Conservation (phyloP, 2,888 invertebrate species). For the Gastrophysa polygoni region DNA sequence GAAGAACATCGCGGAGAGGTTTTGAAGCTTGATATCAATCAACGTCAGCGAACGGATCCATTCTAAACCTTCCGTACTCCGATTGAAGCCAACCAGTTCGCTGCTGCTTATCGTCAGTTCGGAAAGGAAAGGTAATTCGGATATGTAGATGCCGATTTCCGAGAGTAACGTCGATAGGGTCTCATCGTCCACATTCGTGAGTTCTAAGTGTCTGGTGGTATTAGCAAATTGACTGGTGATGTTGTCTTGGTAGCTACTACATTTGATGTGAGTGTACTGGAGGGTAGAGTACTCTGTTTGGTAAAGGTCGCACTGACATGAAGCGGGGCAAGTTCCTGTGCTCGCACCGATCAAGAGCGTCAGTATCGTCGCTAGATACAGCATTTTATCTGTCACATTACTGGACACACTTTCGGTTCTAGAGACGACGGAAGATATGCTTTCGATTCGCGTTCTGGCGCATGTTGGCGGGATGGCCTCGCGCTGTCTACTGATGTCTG, state of each 20-base stretch:
- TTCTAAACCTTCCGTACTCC: slow-evolving; percentile 33
- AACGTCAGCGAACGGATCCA: slow-evolving; percentile 38
- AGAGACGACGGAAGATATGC: slow-evolving; percentile 16
- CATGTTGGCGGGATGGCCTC: slow-evolving; percentile 18
- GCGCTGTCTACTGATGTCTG: slow-evolving; percentile 34
- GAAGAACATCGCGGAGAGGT: slow-evolving; percentile 34
- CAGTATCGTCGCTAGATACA: slow-evolving; percentile 49
- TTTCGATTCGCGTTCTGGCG: slow-evolving; percentile 16
- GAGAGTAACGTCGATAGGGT: slow-evolving; percentile 32
- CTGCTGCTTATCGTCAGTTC: slow-evolving; percentile 36
- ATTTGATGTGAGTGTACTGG: slow-evolving; percentile 36
- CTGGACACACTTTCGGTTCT: slow-evolving; percentile 14
- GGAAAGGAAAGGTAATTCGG: slow-evolving; percentile 33
- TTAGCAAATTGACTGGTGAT: slow-evolving; percentile 35
- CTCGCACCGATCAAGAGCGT: slow-evolving; percentile 48
- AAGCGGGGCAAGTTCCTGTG: slow-evolving; percentile 48
- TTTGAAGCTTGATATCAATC: slow-evolving; percentile 39
- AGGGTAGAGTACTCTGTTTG: slow-evolving; percentile 28
- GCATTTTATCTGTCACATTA: slow-evolving; percentile 47
- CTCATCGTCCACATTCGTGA: slow-evolving; percentile 33
- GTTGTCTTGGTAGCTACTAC: slow-evolving; percentile 28
- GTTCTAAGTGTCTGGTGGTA: slow-evolving; percentile 37
- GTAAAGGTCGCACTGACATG: slow-evolving; percentile 48
- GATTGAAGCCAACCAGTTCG: slow-evolving; percentile 31
- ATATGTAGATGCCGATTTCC: slow-evolving; percentile 23